These are phyloP conservation scores for Caracal caracal DNA, from an alignment of 2,113 vertebrate species.

Conservation along the genomic window DNA sequence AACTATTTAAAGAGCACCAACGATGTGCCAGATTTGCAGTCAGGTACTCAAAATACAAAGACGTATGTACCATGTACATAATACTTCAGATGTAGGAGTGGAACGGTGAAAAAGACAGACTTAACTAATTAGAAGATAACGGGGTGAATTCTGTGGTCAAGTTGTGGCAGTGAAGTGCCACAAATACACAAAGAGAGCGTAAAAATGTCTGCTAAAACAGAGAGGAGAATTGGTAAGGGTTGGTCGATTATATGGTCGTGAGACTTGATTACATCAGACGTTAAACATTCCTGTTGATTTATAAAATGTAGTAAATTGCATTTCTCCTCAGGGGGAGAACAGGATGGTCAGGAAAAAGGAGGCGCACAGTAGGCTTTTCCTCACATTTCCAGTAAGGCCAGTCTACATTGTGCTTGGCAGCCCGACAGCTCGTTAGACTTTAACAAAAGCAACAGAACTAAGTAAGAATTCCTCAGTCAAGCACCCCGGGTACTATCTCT, in stretches of 20 bases:
- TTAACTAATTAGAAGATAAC: background rate
- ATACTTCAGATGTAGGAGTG: background rate
- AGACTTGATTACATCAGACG: background rate
- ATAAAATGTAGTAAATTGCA: constrained; percentile 48
- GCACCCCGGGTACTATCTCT: constrained; percentile 78
- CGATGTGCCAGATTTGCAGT: background rate
- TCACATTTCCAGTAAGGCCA: constrained; percentile 44
- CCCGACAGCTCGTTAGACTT: constrained; percentile 80
- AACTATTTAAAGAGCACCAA: background rate
- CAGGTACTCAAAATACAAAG: background rate
- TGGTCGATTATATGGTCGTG: background rate
- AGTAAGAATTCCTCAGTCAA: constrained; percentile 80
- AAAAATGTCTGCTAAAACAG: background rate
- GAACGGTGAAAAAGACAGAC: background rate
- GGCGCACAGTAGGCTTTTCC: constrained; percentile 58
- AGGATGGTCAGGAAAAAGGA: background rate
- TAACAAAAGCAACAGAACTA: constrained; percentile 79
- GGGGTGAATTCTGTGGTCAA: background rate
- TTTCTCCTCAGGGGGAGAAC: constrained; percentile 52
- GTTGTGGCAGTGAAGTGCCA: background rate
- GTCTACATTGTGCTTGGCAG: constrained; percentile 63
- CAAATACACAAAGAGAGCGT: background rate
- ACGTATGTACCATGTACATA: background rate
- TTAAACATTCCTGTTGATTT: background rate
- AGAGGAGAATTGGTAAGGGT: background rate